Base-by-base conservation (phyloP, 2,113 vertebrate species). In the Thryonomys swinderianus region DNA sequence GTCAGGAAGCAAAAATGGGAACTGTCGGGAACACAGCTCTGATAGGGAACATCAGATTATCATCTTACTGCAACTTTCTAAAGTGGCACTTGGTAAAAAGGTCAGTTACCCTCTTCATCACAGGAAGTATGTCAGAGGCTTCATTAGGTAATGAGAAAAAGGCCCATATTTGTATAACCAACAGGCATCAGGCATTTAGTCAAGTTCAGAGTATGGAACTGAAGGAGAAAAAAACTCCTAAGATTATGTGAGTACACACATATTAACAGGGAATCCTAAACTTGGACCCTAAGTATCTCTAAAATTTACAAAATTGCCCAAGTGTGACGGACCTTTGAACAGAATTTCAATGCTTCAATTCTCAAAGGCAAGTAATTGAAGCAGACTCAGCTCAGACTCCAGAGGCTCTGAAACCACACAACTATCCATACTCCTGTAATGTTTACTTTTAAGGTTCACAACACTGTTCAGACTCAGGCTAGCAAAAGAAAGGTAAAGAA, bases 71-170 rank as follows among this genome's bases (percentile, higher is more conserved):
- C 21, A 95, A 88, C 25, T 88, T 80, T 67, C n/a, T 79, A 82
- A 91, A 88, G 67, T 78, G 73, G 3, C 51, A 85, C 20, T 80
- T 95, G 66, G 59, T 42, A 83, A 82, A 93, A 90, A 93, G 76
- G 69, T 91, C 13, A 80, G 27, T 1, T 83, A 59, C 27, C 59
- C 83, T 73, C 11, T 80, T 86, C 51, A 80, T 92, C 51, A 84
- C 2, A 86, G 30, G 57, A 90, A 92, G 57, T 79, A 95, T 13
- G 53, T 21, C 34, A 94, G 53, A 89, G 53, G 37, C 20, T 76
- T 93, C 55, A 80, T 37, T 80, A 94, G 59, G 13, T n/a, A 82
- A 88, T n/a, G 32, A 88, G 62, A 96, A 94, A 91, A 93, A 91
- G 62, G 40, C 27, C 82, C 23, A 64, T 57, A 85, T 0, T 3